Percentiles rank a stretch among this genome's conserved stretches.
These are phyloP conservation scores for Epirrhoe tristata DNA, from an alignment of 2,888 invertebrate genomes.

Conservation along the genomic window DNA sequence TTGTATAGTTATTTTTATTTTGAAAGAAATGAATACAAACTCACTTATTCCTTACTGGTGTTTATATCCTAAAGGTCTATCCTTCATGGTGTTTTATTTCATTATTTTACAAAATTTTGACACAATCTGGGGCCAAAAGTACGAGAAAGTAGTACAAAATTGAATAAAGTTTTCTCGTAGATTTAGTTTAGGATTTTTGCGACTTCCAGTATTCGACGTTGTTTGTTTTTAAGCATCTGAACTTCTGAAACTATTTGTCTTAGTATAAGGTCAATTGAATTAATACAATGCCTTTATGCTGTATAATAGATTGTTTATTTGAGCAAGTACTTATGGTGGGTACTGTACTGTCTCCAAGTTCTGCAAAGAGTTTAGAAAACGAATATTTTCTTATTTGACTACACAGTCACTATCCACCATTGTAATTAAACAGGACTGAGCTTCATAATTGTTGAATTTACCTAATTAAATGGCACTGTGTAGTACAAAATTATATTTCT, in stretches of 20 bases:
- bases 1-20: slow-evolving; percentile 35
- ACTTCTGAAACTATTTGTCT: slow-evolving; percentile 20
- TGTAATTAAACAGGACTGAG: slow-evolving; percentile 17
- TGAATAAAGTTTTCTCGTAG: slow-evolving; percentile 66
- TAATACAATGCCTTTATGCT: slow-evolving; percentile 6
- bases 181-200: slow-evolving; percentile 72
- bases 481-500: slow-evolving; percentile 45
- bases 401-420: slow-evolving; percentile 10
- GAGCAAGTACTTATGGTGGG: slow-evolving; percentile 6
- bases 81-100: slow-evolving; percentile 9
- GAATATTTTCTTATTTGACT: not conserved
- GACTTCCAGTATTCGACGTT: slow-evolving; percentile 46
- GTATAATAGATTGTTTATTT: slow-evolving; percentile 3
- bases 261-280: slow-evolving; percentile 11
- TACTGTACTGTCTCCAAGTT: slow-evolving; percentile 1
- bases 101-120: slow-evolving; percentile 46
- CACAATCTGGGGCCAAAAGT: slow-evolving; percentile 79
- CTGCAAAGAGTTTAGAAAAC: not conserved
- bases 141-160: slow-evolving; percentile 81
- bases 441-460: slow-evolving; percentile 32
- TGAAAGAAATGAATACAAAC: not conserved
- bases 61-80: slow-evolving; percentile 7
- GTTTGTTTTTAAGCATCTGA: slow-evolving; percentile 29
- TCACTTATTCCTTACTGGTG: slow-evolving; percentile 9
- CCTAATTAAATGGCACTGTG: slow-evolving; percentile 42